Conservation (phyloP, 37 sponge, comb jelly and placozoan species). For the Oscarella lobularis region DNA sequence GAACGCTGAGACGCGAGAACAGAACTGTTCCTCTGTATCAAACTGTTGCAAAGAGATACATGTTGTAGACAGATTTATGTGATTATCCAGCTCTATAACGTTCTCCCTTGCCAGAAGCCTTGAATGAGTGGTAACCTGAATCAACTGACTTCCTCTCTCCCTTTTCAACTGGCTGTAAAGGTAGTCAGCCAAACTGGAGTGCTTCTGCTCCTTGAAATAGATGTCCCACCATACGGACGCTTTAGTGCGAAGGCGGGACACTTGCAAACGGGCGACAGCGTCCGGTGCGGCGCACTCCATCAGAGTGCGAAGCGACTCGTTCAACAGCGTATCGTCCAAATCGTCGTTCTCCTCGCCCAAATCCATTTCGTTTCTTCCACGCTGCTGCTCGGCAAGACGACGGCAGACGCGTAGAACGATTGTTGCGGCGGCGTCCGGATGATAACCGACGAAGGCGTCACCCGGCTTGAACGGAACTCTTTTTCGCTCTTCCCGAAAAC, state of each 20-base stretch:
- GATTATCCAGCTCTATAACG: background rate
- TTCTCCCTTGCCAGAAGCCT: constrained; percentile 38
- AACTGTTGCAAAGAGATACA: constrained; percentile 47
- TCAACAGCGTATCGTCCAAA: background rate
- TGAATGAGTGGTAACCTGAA: constrained; percentile 77
- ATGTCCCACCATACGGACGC: background rate
- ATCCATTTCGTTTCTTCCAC: background rate
- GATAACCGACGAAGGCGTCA: constrained; percentile 84
- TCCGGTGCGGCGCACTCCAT: constrained; percentile 47
- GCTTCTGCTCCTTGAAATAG: constrained; percentile 25
- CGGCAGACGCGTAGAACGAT: constrained; percentile 61
- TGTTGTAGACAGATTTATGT: background rate
- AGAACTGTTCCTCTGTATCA: constrained; percentile 66
- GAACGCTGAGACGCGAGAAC: constrained; percentile 30
- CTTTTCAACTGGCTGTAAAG: background rate
- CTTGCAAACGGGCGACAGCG: constrained; percentile 33
- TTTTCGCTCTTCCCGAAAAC: background rate
- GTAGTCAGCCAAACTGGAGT: background rate
- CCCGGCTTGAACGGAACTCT: background rate
- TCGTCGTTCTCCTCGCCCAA: background rate
- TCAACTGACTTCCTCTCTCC: background rate
- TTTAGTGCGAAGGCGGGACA: background rate
- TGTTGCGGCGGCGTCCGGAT: constrained; percentile 71
- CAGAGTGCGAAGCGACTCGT: constrained; percentile 11
- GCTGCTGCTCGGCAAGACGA: background rate